Percentiles rank a stretch among this genome's conserved stretches.
phyloP scores from a whole-genome alignment of 2,797 vertebrate genomes.

The Rhincodon typus region DNA sequence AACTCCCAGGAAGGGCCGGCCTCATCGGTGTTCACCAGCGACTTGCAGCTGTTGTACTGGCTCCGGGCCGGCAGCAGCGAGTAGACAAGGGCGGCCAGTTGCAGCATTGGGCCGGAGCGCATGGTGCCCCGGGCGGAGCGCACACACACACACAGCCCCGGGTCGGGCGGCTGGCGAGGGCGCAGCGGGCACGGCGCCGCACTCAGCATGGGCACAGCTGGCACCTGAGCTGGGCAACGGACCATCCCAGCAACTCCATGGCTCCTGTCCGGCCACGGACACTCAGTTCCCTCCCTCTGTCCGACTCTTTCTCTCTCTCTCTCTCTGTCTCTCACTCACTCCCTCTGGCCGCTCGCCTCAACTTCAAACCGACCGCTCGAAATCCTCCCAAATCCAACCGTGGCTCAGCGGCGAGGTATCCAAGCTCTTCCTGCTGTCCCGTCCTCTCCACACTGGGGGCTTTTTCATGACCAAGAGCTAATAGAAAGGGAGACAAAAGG shows the following conservation, averaged over 20 bases:
- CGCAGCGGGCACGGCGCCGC: constrained; percentile 51
- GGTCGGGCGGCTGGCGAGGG: constrained; percentile 54
- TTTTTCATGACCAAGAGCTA: neutral
- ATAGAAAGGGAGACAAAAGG: neutral
- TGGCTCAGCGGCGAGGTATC: too few relatives aligned
- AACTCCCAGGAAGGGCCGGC: constrained; percentile 86
- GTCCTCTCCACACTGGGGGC: neutral
- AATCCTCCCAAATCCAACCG: neutral
- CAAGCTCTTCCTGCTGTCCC: neutral
- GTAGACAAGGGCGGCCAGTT: constrained; percentile 63
- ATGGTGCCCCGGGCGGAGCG: constrained; percentile 46
- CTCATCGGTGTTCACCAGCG: constrained; percentile 90
- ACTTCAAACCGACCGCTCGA: neutral
- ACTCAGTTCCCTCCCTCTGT: too few relatives aligned
- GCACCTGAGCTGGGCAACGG: constrained; percentile 7
- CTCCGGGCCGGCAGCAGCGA: constrained; percentile 70
- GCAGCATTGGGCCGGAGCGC: constrained; percentile 54
- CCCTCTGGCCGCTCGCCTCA: neutral
- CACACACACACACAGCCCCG: constrained; percentile 46
- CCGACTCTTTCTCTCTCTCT: too few relatives aligned
- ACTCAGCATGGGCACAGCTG: constrained; percentile 69
- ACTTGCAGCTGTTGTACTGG: constrained; percentile 94
- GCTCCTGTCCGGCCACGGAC: neutral
- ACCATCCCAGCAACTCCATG: neutral
- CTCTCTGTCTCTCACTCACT: too few relatives aligned